Conservation (phyloP, 2,888 invertebrate species). For the Eupithecia subfuscata region DNA sequence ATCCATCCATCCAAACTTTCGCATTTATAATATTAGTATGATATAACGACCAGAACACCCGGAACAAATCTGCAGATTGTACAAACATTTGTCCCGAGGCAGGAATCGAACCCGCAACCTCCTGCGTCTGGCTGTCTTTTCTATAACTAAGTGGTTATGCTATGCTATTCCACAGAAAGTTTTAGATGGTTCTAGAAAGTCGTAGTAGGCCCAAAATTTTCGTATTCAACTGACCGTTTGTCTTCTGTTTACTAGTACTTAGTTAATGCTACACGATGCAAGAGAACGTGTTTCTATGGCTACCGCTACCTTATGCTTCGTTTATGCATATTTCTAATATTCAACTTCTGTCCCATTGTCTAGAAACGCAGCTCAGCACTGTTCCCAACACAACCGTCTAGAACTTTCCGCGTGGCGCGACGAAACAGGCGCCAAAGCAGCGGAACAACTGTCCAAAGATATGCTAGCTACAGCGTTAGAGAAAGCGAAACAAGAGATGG, state of each 20-base stretch:
- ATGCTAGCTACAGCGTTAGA: conserved; percentile 89
- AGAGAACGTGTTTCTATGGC: no score
- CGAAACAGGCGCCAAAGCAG: conserved; percentile 83
- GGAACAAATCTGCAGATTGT: no score
- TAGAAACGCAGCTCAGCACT: conserved; percentile 89
- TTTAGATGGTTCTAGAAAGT: background rate
- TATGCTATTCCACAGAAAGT: background rate
- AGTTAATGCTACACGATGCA: no score
- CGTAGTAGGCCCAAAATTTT: no score
- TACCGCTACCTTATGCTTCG: no score
- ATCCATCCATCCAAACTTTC: no score
- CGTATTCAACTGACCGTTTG: no score
- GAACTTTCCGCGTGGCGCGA: conserved; percentile 89
- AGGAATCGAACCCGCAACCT: no score
- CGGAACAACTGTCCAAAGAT: conserved; percentile 88
- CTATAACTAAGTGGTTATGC: background rate
- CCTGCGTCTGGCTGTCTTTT: background rate
- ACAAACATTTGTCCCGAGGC: no score
- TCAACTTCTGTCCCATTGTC: background rate
- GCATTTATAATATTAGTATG: no score
- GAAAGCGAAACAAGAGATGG: conserved; percentile 90
- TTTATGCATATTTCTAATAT: background rate
- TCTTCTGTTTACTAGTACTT: no score
- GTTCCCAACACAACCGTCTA: conserved; percentile 88
- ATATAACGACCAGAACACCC: no score